phyloP scores from a whole-genome alignment of 2,797 vertebrate genomes.

The Buphagus erythrorhynchus region DNA sequence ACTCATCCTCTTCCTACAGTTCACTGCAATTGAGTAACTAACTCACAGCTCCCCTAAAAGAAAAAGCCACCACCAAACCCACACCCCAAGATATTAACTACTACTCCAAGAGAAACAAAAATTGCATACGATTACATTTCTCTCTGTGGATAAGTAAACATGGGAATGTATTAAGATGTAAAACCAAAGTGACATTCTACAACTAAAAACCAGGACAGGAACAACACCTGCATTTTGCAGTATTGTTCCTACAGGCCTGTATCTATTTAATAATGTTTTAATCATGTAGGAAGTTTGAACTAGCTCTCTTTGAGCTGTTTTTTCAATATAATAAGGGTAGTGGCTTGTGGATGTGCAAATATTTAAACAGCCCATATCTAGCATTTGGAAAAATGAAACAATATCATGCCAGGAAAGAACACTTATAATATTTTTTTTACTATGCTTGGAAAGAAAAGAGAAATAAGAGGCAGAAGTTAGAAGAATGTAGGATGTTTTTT shows the following conservation, averaged over 20 bases:
- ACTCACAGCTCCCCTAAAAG: not conserved
- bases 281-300: not conserved
- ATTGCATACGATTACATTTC: not conserved
- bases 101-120: not conserved
- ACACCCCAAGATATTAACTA: not conserved
- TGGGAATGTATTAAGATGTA: not conserved
- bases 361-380: not conserved
- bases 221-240: not conserved
- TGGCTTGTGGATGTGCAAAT: not conserved
- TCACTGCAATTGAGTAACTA: not conserved
- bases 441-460: not conserved
- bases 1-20: not conserved
- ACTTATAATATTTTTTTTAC: not conserved
- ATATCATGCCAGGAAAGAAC: fast-evolving
- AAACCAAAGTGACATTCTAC: not conserved
- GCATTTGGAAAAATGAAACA: not conserved
- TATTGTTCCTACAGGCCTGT: not conserved
- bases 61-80: not conserved
- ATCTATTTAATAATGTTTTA: not conserved
- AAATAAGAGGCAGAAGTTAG: not conserved
- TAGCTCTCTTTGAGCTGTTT: not conserved
- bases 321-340: not conserved
- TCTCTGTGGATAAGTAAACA: not conserved
- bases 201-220: not conserved
- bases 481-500: not conserved